These are phyloP conservation scores for Thinocorus orbignyianus DNA, from an alignment of 2,113 vertebrate genomes.

Conservation along the genomic window DNA sequence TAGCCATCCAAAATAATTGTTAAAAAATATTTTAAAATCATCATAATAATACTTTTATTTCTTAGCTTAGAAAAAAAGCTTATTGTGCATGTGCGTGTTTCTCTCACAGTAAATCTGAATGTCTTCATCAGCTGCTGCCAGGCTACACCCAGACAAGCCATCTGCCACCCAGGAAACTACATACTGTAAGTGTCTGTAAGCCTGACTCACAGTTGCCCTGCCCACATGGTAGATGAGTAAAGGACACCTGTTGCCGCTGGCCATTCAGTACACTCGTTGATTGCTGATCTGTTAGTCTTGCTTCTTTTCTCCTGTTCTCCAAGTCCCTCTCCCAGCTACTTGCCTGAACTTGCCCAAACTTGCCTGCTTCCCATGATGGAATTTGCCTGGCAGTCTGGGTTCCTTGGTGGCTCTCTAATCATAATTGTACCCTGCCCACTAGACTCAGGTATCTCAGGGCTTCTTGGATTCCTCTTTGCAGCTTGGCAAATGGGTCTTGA, in stretches of 20 bases:
- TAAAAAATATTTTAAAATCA: not conserved
- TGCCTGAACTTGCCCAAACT: not conserved
- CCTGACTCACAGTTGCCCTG: constrained; percentile 27
- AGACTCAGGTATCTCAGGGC: not conserved
- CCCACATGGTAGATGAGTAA: not conserved
- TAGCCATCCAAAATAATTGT: not conserved
- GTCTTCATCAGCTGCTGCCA: constrained; percentile 21
- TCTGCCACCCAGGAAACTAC: not conserved
- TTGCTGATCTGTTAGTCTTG: not conserved
- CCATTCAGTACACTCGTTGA: not conserved
- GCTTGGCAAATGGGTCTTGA: not conserved
- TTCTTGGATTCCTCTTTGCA: not conserved
- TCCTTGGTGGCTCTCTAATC: not conserved
- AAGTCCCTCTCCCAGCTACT: not conserved
- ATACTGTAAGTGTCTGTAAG: not conserved
- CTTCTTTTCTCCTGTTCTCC: not conserved
- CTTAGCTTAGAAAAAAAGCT: not conserved
- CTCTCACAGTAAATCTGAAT: not conserved
- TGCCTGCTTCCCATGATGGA: not conserved
- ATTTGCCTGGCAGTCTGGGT: not conserved
- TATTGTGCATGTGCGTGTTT: not conserved
- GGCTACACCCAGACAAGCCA: constrained; percentile 23
- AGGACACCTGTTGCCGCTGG: constrained; percentile 39
- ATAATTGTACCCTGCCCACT: not conserved
- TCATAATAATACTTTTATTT: not conserved